Conservation (phyloP, 2,113 vertebrate species). For the Labrus mixtus region DNA sequence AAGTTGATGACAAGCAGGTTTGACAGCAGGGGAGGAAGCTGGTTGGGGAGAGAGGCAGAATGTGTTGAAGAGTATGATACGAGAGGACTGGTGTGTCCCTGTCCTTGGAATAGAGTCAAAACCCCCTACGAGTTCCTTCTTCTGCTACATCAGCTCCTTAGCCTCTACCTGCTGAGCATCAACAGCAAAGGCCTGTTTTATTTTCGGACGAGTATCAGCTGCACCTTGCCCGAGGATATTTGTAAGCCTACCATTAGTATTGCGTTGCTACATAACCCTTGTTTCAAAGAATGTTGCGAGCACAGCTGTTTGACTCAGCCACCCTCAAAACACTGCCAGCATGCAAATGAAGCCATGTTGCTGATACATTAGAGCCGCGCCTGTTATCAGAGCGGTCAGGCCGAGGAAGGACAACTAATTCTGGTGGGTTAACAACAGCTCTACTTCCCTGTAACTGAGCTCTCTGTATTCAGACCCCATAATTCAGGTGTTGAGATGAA, state of each 20-base stretch:
- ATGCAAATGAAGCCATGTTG: constrained; percentile 67
- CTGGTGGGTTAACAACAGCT: constrained; percentile 32
- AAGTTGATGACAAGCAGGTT: constrained; percentile 69
- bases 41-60: constrained; percentile 57
- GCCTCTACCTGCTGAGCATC: constrained; percentile 38
- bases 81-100: constrained; percentile 62
- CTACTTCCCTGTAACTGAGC: constrained; percentile 41
- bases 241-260: constrained; percentile 50
- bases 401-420: constrained; percentile 60
- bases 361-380: constrained; percentile 51
- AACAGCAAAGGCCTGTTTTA: constrained; percentile 28
- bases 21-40: constrained; percentile 70
- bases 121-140: constrained; percentile 32
- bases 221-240: constrained; percentile 47
- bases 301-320: constrained; percentile 70
- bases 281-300: constrained; percentile 59
- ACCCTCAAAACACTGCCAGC: constrained; percentile 38
- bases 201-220: constrained; percentile 28
- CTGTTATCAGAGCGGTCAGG: constrained; percentile 57
- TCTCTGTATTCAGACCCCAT: constrained; percentile 35
- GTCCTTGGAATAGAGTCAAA: constrained; percentile 66
- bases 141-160: constrained; percentile 41
- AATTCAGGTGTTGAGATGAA: constrained; percentile 75
- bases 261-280: constrained; percentile 42
- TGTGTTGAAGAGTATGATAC: constrained; percentile 68